Conservation (phyloP, 2,113 vertebrate genomes). For the Holacanthus passer region DNA sequence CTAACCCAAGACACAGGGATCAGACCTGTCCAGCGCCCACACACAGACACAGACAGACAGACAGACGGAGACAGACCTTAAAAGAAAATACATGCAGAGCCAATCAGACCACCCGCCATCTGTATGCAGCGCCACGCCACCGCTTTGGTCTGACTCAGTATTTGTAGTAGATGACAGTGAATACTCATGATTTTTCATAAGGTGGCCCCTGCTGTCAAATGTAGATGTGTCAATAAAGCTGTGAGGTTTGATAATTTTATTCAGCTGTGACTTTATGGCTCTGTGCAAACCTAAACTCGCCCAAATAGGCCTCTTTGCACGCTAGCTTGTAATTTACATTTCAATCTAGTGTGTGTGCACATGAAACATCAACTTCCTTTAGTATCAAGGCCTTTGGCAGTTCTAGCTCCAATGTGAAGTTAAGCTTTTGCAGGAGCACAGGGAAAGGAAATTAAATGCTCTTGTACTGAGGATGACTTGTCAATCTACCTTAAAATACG, state of each 20-base stretch:
- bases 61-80: not conserved
- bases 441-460: constrained; percentile 1
- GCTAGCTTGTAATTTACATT: constrained; percentile 2
- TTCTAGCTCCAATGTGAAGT: not conserved
- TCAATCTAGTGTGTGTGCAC: not conserved
- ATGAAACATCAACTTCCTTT: not conserved
- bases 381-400: not conserved
- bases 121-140: constrained; percentile 16
- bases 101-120: constrained; percentile 26
- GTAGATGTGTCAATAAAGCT: constrained; percentile 69
- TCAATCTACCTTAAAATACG: constrained; percentile 46
- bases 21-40: constrained; percentile 36
- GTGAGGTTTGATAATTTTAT: constrained; percentile 46
- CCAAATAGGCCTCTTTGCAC: not conserved
- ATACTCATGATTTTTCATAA: constrained; percentile 57
- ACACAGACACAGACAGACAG: constrained; percentile 31
- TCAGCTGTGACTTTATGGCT: constrained; percentile 37
- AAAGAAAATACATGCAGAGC: not conserved
- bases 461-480: constrained; percentile 12
- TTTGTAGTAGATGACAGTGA: constrained; percentile 43
- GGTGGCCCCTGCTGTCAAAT: constrained; percentile 41
- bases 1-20: constrained; percentile 56
- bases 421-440: not conserved
- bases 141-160: constrained; percentile 56
- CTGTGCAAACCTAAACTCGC: not conserved